Conservation (phyloP, 2,113 vertebrate species). For the Mustelus asterias region DNA sequence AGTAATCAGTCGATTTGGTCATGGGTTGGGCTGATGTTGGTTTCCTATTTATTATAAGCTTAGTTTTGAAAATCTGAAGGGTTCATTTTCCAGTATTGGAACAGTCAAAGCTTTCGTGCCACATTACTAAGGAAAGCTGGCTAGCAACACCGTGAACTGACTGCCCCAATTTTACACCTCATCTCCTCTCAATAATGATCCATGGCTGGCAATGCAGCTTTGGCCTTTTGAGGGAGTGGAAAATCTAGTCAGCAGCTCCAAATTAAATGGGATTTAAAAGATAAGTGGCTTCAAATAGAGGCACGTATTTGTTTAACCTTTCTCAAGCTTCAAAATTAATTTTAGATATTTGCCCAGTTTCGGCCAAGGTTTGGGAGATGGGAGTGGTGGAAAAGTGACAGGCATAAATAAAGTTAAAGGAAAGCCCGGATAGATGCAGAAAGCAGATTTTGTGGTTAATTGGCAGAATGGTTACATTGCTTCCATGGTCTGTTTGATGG, state of each 20-base stretch:
- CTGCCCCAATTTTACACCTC: constrained; percentile 27
- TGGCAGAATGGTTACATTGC: not conserved
- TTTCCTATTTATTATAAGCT: not conserved
- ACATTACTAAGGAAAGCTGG: not conserved
- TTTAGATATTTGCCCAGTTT: not conserved
- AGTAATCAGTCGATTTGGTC: not conserved
- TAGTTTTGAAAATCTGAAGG: not conserved
- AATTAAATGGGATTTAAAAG: constrained; percentile 20
- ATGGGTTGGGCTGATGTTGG: not conserved
- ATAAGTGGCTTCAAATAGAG: not conserved
- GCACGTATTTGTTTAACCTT: constrained; percentile 26
- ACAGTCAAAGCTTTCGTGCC: not conserved
- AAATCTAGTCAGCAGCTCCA: constrained; percentile 2
- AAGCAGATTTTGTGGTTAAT: not conserved
- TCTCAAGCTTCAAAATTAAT: constrained; percentile 22
- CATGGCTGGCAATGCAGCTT: constrained; percentile 10
- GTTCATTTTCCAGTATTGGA: not conserved
- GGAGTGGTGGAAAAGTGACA: not conserved
- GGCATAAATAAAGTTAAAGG: not conserved
- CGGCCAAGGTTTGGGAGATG: not conserved
- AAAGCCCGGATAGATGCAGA: not conserved
- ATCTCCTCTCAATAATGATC: constrained; percentile 6
- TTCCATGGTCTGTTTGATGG: not conserved
- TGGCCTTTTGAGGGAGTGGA: constrained; percentile 1
- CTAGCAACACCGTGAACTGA: not conserved